Evolutionary conservation across 1,140 invertebrate species (phyloP), one percentile per base, ranked within the genome.

Genomic region (Drosophila azteca): DNA sequence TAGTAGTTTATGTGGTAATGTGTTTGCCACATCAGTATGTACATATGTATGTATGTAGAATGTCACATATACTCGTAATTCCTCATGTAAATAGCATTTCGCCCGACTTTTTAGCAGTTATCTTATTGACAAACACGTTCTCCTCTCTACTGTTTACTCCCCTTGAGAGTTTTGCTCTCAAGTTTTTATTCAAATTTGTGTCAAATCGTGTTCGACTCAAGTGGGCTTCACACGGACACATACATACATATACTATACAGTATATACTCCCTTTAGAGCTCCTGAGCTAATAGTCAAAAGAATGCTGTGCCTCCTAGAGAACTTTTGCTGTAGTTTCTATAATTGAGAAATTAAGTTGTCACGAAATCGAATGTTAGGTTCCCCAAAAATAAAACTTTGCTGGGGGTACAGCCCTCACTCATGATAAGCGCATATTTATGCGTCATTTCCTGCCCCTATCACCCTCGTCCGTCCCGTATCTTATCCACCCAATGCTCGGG

Each of bases 381-480:
- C 24, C 46, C 58, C 9, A 11, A 1, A 39, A 39, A 39, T 13
- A 13, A 17, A 51, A 50, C 51, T 43, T 20, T 49, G 69, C 69
- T 73, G 68, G 69, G 66, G 70, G 70, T 62, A 39, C 70, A 59
- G 48, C 48, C 29, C 3, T 11, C 35, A 39, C 11, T 5, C 11
- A 11, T 39, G 24, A 26, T 61, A 41, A 17, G n/a, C 13, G 15
- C 6, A 35, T 43, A 29, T 39, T 51, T 45, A 51, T 60, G 59
- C 64, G 80, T 68, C 67, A 77, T 65, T 84, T 84, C 72, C 77
- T 67, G 66, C 29, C 29, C 48, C 29, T 53, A 61, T 70, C 44
- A 53, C 29, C 2, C 17, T 20, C 0, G 13, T 48, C 22, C 2
- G 13, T n/a, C 17, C 11, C 52, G 6, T 46, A 51, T 60, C 68